Evolutionary conservation across 2,888 invertebrate species (phyloP).

Genomic region (Lamellibrachia satsuma): DNA sequence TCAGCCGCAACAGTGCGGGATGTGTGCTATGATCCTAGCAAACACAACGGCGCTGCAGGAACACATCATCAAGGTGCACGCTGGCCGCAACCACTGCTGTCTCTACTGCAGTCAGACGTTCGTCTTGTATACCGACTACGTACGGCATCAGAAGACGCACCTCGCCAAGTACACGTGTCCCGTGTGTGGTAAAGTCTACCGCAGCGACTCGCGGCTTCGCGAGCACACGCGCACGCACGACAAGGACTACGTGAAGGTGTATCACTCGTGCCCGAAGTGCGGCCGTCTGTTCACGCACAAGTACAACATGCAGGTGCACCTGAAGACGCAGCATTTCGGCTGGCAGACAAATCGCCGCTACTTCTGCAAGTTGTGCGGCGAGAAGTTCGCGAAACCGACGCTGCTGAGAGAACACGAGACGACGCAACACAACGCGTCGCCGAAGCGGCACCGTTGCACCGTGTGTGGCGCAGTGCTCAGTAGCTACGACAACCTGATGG

Average conservation of each 20-base stretch:
- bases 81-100: slow-evolving; percentile 25
- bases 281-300: slow-evolving; percentile 39
- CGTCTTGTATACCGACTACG: slow-evolving; percentile 23
- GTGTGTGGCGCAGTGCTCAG: background rate
- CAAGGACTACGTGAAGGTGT: slow-evolving; percentile 38
- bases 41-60: slow-evolving; percentile 30
- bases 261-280: slow-evolving; percentile 40
- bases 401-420: slow-evolving; percentile 39
- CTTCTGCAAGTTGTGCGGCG: slow-evolving; percentile 37
- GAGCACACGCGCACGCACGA: slow-evolving; percentile 41
- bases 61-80: slow-evolving; percentile 35
- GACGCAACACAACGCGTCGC: slow-evolving; percentile 26
- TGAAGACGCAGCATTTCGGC: slow-evolving; percentile 40
- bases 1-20: slow-evolving; percentile 26
- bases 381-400: slow-evolving; percentile 40
- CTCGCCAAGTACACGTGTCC: slow-evolving; percentile 17
- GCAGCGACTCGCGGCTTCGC: slow-evolving; percentile 40
- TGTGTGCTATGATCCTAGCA: slow-evolving; percentile 25
- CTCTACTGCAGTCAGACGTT: slow-evolving; percentile 23
- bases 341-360: slow-evolving; percentile 39
- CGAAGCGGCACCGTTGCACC: background rate
- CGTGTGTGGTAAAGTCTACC: slow-evolving; percentile 36
- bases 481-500: background rate
- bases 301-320: slow-evolving; percentile 42
- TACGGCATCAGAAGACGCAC: slow-evolving; percentile 25